phyloP scores from a whole-genome alignment of 2,888 invertebrate species.

The Hyposoter didymator region DNA sequence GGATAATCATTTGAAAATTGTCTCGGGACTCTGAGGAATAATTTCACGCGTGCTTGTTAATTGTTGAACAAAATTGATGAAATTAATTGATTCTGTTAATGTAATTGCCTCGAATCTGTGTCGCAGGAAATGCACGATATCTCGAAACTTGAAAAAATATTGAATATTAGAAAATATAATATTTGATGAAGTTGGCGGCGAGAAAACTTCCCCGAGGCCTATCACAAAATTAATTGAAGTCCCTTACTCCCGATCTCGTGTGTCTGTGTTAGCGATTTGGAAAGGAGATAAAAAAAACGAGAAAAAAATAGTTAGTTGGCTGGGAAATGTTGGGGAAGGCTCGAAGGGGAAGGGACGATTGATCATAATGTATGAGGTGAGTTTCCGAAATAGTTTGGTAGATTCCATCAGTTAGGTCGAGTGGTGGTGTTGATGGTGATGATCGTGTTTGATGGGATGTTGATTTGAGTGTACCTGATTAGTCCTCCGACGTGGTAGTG shows the following conservation, averaged over 20 bases:
- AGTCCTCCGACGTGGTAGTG: conserved; percentile 77
- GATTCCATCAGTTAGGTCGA: conserved; percentile 63
- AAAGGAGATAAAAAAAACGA: not conserved
- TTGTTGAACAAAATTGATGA: not conserved
- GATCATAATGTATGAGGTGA: conserved; percentile 58
- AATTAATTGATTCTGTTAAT: not conserved
- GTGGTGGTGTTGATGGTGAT: conserved; percentile 62
- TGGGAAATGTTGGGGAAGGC: not conserved
- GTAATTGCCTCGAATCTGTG: not conserved
- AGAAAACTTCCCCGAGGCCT: not conserved
- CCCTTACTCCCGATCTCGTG: not conserved
- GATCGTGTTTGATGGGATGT: conserved; percentile 62
- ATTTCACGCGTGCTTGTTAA: too few relatives aligned
- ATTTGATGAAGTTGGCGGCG: too few relatives aligned
- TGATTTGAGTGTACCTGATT: conserved; percentile 80
- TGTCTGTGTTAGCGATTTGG: not conserved
- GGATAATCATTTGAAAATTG: not conserved
- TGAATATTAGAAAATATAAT: not conserved
- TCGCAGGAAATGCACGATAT: not conserved
- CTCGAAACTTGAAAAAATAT: not conserved
- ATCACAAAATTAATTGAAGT: not conserved
- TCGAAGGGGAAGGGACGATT: conserved; percentile 28
- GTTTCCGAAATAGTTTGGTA: conserved; percentile 62
- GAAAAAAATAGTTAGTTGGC: not conserved
- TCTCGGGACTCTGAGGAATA: too few relatives aligned